Base-by-base conservation (phyloP, 2,113 vertebrate genomes). In the Deroptyus accipitrinus region DNA sequence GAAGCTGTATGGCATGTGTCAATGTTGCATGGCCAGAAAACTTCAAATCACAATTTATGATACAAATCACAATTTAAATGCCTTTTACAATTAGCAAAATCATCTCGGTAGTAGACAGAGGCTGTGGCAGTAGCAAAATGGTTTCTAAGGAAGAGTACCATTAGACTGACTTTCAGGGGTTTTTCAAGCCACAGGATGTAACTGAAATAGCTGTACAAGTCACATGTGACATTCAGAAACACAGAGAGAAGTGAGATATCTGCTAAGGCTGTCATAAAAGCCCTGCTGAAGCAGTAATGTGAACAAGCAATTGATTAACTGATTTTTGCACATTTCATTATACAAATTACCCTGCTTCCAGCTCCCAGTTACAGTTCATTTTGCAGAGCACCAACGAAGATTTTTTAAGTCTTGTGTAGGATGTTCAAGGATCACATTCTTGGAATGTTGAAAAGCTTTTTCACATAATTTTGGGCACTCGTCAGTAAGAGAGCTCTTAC, bases 1-100 rank as follows among this genome's bases (percentile, higher is more conserved):
- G 85, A 35, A 74, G 17, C 11, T 13, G 20, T 44, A 67, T 2
- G n/a, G 55, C 73, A 72, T 0, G 0, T 33, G 18, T 17, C 62
- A 57, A 1, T 25, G 48, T 4, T 25, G 17, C 35, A 59, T 2
- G 24, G 22, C 18, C 28, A 74, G 61, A 78, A 91, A 88, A 66
- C 5, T 37, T 81, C 9, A 30, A 33, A 70, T 8, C 2, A 3
- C 18, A 49, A 54, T 57, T 84, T 49, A 61, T 61, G 22, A 63
- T 9, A 54, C 4, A 74, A 91, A 75, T 63, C 31, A 49, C 16
- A 55, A 66, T 37, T 39, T 66, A 46, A 67, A 46, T 25, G 17
- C n/a, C 7, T 72, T 84, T 44, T 17, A 2, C 61, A 82, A 79
- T 51, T 11, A 48, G 18, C 39, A 81, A 80, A 44, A 48, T 52